Evolutionary conservation across 2,113 vertebrate genomes (phyloP), one percentile per base, ranked within the genome.

Genomic region (Sphaerodactylus townsendi): DNA sequence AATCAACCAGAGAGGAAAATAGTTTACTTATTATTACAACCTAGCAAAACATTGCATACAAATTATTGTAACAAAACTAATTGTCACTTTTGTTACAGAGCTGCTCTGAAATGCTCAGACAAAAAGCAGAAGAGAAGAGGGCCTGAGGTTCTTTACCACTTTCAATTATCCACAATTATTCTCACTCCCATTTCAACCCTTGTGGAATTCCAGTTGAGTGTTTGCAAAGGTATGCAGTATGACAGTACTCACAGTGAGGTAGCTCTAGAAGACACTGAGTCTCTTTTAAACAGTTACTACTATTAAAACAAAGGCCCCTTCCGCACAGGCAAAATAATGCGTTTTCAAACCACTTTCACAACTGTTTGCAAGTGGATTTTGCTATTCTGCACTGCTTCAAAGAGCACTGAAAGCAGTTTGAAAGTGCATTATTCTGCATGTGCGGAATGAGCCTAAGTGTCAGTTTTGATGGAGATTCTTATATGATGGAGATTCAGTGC

Each of bases 1-100:
- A 65, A 65, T 94, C 37, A 92, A 93, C 84, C 83, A 88, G 85
- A 70, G 88, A 6, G 28, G 19, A 88, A 81, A 77, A 1, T 19
- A 82, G 64, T 79, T 33, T 53, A 25, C 88, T 84, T 66, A 77
- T 76, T 72, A 46, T 35, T 44, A n/a, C 1, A 30, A 33, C 6
- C 21, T 10, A 78, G 10, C 59, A 30, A 75, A 76, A 37, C 25
- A 68, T 33, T n/a, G 13, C 21, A 33, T 19, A 23, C 23, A 33
- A 62, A 48, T 44, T 10, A 59, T 1, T 28, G 10, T 23, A 70
- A 62, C 13, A 30, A 62, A 82, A 64, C n/a, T 15, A 44, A 25
- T 11, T 10, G 23, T 5, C 28, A 1, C 28, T 75, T 48, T 66
- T 1, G 1, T 76, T 68, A 68, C 17, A 39, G 72, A 30, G 5